phyloP scores from a whole-genome alignment of 2,113 vertebrate genomes.

The Toxotes jaculatrix region DNA sequence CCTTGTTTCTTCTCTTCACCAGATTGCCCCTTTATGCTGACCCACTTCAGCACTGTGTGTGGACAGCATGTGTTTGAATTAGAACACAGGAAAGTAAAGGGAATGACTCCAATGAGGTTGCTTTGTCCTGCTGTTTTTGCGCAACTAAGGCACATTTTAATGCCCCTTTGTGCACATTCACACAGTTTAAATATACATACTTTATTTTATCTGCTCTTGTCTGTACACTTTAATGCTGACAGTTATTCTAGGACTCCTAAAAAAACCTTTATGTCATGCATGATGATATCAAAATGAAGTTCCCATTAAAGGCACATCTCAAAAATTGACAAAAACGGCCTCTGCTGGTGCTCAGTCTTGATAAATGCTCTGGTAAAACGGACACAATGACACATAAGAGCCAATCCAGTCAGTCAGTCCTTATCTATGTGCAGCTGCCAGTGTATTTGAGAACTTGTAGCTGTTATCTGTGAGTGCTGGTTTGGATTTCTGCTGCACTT shows the following conservation, averaged over 20 bases:
- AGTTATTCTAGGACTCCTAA: background rate
- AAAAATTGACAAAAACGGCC: too few relatives aligned
- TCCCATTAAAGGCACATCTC: background rate
- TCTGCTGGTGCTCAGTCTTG: background rate
- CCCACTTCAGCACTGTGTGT: slow-evolving; percentile 50
- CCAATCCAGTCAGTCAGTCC: background rate
- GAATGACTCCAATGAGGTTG: slow-evolving; percentile 25
- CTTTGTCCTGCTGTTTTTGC: slow-evolving; percentile 13
- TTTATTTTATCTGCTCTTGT: background rate
- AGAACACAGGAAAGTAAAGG: slow-evolving; percentile 42
- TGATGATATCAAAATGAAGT: background rate
- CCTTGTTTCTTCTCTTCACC: slow-evolving; percentile 20
- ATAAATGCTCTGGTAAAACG: background rate
- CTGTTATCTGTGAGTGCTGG: background rate
- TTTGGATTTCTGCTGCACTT: background rate
- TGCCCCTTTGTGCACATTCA: background rate
- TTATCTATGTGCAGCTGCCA: slow-evolving; percentile 24
- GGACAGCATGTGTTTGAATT: slow-evolving; percentile 54
- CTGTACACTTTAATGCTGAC: background rate
- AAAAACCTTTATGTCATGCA: background rate
- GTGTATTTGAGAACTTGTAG: slow-evolving; percentile 1
- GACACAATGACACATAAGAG: slow-evolving; percentile 9
- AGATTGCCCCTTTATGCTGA: slow-evolving; percentile 32
- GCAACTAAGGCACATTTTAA: slow-evolving; percentile 7
- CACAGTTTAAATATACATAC: background rate